phyloP scores from a whole-genome alignment of 2,113 vertebrate genomes.

The Steatornis caripensis region DNA sequence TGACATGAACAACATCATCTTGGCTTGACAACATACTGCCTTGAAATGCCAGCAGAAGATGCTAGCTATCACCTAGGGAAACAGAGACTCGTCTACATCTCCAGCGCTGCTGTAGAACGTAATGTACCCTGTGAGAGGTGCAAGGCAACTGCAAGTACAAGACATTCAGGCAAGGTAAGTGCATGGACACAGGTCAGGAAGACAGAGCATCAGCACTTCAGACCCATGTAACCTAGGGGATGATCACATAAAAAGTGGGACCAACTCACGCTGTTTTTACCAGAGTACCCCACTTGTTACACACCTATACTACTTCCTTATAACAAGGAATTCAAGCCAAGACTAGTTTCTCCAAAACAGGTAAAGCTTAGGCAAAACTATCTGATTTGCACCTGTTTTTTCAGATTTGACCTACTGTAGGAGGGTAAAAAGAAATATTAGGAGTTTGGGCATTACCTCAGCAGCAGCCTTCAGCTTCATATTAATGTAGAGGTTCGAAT shows the following conservation, averaged over 20 bases:
- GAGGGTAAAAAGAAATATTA: neutral
- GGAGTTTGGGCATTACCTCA: constrained; percentile 77
- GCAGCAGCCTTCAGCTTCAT: constrained; percentile 96
- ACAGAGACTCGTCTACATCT: neutral
- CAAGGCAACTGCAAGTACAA: neutral
- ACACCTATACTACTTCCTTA: neutral
- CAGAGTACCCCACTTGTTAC: neutral
- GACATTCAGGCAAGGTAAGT: neutral
- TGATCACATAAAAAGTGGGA: neutral
- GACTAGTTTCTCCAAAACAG: neutral
- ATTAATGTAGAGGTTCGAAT: constrained; percentile 96
- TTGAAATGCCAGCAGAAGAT: neutral
- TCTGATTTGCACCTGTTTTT: neutral
- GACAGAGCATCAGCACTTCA: neutral
- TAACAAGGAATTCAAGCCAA: neutral
- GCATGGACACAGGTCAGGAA: neutral
- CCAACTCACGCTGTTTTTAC: neutral
- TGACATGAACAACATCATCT: neutral
- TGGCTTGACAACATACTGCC: neutral
- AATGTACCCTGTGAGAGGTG: neutral
- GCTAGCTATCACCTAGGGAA: neutral
- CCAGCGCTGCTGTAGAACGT: neutral
- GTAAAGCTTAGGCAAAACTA: neutral
- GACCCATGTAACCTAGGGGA: neutral
- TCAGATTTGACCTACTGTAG: neutral